phyloP scores from a whole-genome alignment of 2,113 vertebrate species.

The Hyla sarda region DNA sequence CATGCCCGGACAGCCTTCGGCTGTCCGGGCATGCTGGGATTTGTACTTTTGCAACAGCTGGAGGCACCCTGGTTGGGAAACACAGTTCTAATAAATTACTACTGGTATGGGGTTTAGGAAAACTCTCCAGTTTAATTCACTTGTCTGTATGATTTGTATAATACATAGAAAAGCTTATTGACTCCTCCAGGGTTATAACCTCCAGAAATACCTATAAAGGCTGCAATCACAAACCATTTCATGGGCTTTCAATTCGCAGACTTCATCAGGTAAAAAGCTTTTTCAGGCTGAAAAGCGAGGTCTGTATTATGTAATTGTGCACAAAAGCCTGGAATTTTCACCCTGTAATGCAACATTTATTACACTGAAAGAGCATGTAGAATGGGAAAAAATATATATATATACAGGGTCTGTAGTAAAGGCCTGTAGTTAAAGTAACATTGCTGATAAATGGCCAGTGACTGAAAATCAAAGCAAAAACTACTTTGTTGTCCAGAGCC shows the following conservation, averaged over 20 bases:
- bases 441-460: no score
- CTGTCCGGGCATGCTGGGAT: no score
- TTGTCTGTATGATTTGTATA: not conserved
- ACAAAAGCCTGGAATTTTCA: not conserved
- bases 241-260: not conserved
- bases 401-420: no score
- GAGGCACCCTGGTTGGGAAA: no score
- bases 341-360: not conserved
- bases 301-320: slow-evolving; percentile 28
- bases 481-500: no score
- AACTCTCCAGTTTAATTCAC: not conserved
- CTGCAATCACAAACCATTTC: not conserved
- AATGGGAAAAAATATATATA: no score
- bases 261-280: slow-evolving; percentile 14
- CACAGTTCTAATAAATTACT: not conserved
- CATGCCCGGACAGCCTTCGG: no score
- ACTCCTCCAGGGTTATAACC: not conserved
- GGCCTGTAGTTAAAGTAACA: no score
- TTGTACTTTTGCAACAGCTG: no score
- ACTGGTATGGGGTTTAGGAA: not conserved
- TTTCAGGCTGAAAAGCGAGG: not conserved
- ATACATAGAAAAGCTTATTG: not conserved
- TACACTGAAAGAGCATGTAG: not conserved
- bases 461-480: no score
- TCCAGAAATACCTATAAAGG: not conserved